These are phyloP conservation scores for Brachionus asplanchnoidis DNA, from an alignment of 1,140 invertebrate species.

Conservation along the genomic window DNA sequence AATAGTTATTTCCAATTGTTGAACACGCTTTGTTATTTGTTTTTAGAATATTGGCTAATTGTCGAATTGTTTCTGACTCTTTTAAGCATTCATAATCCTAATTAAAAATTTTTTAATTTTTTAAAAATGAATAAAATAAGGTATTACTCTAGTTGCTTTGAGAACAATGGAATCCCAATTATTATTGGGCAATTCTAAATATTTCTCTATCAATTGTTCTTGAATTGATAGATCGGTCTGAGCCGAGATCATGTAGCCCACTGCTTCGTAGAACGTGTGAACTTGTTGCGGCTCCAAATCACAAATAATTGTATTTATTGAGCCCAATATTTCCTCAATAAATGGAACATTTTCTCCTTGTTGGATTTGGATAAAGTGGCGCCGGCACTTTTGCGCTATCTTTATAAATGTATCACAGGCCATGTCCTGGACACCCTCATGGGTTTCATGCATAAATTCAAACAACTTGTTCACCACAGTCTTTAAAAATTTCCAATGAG, in stretches of 20 bases:
- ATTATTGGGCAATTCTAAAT: slow-evolving; percentile 95
- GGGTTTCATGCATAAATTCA: slow-evolving; percentile 99
- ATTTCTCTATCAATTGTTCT: slow-evolving; percentile 89
- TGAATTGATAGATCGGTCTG: slow-evolving; percentile 79
- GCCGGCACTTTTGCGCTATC: slow-evolving; percentile 95
- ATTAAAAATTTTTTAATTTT: not conserved
- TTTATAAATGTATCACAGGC: slow-evolving; percentile 99
- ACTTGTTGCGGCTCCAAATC: slow-evolving; percentile 95
- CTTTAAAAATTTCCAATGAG: slow-evolving; percentile 99
- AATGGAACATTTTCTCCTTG: slow-evolving; percentile 92
- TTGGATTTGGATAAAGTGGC: slow-evolving; percentile 91
- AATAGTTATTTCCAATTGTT: slow-evolving; percentile 90
- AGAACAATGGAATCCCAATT: slow-evolving; percentile 98
- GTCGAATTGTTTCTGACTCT: slow-evolving; percentile 91
- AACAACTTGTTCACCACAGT: slow-evolving; percentile 99
- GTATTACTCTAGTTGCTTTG: slow-evolving; percentile 73
- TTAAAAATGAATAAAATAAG: not conserved
- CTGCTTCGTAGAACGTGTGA: slow-evolving; percentile 98
- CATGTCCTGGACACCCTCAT: slow-evolving; percentile 97
- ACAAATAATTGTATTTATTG: slow-evolving; percentile 94
- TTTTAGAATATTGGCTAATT: slow-evolving; percentile 93
- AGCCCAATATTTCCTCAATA: slow-evolving; percentile 94
- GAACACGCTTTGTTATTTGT: slow-evolving; percentile 97
- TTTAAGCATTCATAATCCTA: slow-evolving; percentile 90
- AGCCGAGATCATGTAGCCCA: slow-evolving; percentile 96